These are phyloP conservation scores for Mythimna loreyi DNA, from an alignment of 2,888 invertebrate species.

Conservation along the genomic window DNA sequence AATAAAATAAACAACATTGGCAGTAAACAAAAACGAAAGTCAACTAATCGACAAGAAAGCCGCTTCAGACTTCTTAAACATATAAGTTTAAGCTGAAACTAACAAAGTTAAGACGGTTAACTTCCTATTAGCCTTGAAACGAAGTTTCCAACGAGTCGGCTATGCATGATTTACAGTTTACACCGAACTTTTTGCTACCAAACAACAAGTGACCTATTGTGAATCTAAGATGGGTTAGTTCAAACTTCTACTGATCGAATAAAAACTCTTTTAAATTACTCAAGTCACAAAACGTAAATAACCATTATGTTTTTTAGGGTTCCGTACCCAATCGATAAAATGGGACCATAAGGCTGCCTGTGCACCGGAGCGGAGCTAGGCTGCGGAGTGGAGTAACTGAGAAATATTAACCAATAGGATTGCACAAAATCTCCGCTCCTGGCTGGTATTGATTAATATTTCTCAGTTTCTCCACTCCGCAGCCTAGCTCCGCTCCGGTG, in stretches of 20 bases:
- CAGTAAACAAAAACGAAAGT: conserved; percentile 14
- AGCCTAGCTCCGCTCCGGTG: no score
- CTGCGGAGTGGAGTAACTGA: no score
- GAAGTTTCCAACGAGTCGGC: conserved; percentile 47
- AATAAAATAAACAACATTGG: not conserved
- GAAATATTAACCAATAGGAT: no score
- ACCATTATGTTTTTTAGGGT: conserved; percentile 9
- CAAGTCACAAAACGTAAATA: conserved; percentile 13
- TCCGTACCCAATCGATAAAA: no score
- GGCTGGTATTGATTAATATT: no score
- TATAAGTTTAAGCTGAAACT: conserved; percentile 43
- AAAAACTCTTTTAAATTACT: conserved; percentile 4
- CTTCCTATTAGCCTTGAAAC: conserved; percentile 58
- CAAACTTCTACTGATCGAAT: conserved; percentile 16
- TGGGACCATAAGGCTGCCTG: no score
- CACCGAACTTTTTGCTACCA: conserved; percentile 47
- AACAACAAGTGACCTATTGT: conserved; percentile 27
- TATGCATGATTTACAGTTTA: conserved; percentile 53
- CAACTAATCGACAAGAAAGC: conserved; percentile 18
- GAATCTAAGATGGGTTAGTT: conserved; percentile 7
- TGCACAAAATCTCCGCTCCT: no score
- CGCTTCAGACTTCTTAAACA: conserved; percentile 29
- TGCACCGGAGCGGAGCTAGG: no score
- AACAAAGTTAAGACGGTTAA: conserved; percentile 44
- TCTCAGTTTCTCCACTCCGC: no score